Conservation (phyloP, 2,888 invertebrate species). For the Lobophora halterata region DNA sequence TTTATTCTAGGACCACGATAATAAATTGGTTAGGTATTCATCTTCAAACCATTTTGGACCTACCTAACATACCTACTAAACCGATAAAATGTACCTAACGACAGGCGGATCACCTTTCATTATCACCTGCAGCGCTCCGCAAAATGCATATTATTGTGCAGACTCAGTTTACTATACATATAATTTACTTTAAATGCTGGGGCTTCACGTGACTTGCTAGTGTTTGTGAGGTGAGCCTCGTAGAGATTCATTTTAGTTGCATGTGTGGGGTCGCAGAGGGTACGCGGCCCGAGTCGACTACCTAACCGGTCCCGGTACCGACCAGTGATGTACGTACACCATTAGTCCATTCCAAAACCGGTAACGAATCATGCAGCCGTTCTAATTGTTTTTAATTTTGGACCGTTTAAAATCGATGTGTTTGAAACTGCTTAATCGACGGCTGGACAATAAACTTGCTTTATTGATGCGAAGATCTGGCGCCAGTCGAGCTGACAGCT, state of each 20-base stretch:
- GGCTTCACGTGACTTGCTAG: slow-evolving; percentile 14
- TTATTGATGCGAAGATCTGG: slow-evolving; percentile 19
- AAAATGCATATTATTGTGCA: slow-evolving; percentile 28
- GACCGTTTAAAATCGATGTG: slow-evolving; percentile 16
- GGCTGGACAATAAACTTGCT: slow-evolving; percentile 16
- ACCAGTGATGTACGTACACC: slow-evolving; percentile 51
- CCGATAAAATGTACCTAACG: slow-evolving; percentile 13
- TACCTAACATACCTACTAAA: no score
- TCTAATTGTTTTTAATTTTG: slow-evolving; percentile 29
- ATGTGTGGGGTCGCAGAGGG: slow-evolving; percentile 38
- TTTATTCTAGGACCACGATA: no score
- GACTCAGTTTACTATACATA: slow-evolving; percentile 19
- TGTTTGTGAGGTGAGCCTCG: slow-evolving; percentile 18
- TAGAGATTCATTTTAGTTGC: slow-evolving; percentile 38
- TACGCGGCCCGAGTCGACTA: slow-evolving; percentile 43
- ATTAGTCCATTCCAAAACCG: slow-evolving; percentile 61
- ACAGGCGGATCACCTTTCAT: slow-evolving; percentile 21
- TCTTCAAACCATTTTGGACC: no score
- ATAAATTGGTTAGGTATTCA: no score
- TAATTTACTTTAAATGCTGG: slow-evolving; percentile 25
- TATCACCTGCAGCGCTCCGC: slow-evolving; percentile 28
- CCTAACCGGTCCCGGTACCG: slow-evolving; percentile 60
- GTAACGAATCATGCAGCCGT: slow-evolving; percentile 38
- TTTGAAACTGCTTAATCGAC: slow-evolving; percentile 14
- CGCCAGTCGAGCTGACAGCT: slow-evolving; percentile 12